phyloP scores from a whole-genome alignment of 30 jellyfish, hydroid and myxozoan species.

The Aurelia sp. region DNA sequence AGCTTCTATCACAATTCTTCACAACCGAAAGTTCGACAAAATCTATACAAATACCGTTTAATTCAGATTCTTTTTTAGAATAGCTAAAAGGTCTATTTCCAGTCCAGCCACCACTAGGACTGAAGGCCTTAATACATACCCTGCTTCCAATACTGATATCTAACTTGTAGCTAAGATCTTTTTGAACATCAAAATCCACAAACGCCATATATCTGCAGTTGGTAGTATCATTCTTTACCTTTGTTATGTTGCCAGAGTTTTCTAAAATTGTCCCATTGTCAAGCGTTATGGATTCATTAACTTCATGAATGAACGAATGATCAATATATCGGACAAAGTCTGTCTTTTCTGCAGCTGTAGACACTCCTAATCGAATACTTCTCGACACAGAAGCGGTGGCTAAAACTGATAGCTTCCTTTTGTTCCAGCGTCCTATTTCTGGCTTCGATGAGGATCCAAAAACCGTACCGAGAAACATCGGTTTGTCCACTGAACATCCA shows the following conservation, averaged over 20 bases:
- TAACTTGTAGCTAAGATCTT: background rate
- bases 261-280: background rate
- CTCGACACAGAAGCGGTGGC: slow-evolving; percentile 2
- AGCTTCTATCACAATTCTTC: no score
- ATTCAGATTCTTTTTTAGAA: no score
- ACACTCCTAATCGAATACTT: background rate
- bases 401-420: background rate
- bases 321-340: background rate
- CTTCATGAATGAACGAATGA: no score
- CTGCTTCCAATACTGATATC: background rate
- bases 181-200: background rate
- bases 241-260: background rate
- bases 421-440: background rate
- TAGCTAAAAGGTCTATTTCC: no score
- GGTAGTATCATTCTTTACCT: no score
- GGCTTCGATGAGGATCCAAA: background rate
- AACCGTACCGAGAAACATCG: background rate
- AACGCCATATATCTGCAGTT: no score
- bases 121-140: background rate
- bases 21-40: no score
- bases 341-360: background rate
- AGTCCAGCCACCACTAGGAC: no score
- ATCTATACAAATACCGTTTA: no score
- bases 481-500: slow-evolving; percentile 36
- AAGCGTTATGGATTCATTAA: background rate